A percentile compares a stretch with the other conserved stretches of the same genome.
phyloP scores from a whole-genome alignment of 2,113 vertebrate genomes.

The Vulpes ferrilata region DNA sequence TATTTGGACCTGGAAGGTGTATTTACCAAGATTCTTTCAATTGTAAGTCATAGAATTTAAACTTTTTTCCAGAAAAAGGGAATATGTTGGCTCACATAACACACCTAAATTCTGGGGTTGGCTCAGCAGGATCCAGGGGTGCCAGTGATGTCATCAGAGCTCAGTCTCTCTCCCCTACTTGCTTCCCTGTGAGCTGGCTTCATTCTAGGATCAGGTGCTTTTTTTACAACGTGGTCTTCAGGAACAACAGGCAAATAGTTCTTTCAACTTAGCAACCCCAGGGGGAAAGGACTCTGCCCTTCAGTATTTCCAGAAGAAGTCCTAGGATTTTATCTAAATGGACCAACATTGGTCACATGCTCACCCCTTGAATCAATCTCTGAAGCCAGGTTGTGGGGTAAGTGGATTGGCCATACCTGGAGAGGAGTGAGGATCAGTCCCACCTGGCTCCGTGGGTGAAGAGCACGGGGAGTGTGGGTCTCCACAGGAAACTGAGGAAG shows the following conservation, averaged over 20 bases:
- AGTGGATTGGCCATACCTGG: neutral
- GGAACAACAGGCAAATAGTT: too few species aligned
- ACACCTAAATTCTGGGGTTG: neutral
- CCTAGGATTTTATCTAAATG: neutral
- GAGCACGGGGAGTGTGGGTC: neutral
- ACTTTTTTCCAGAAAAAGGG: neutral
- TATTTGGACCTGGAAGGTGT: neutral
- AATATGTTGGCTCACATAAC: neutral
- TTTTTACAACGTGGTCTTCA: neutral
- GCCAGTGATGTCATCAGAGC: neutral
- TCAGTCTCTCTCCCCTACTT: neutral
- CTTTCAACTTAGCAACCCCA: neutral
- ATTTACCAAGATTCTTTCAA: neutral
- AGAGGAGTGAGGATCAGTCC: neutral
- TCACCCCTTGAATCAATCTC: neutral
- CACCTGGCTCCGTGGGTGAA: too few species aligned
- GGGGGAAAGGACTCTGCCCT: neutral
- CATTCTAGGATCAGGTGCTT: neutral
- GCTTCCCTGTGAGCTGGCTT: neutral
- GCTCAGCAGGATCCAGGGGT: neutral
- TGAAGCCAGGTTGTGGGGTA: neutral
- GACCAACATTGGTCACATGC: too few species aligned
- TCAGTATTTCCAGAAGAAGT: neutral
- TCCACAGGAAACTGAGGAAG: neutral
- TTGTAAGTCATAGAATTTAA: neutral